These are phyloP conservation scores for Maniola hyperantus DNA, from an alignment of 2,888 invertebrate genomes.

Conservation along the genomic window DNA sequence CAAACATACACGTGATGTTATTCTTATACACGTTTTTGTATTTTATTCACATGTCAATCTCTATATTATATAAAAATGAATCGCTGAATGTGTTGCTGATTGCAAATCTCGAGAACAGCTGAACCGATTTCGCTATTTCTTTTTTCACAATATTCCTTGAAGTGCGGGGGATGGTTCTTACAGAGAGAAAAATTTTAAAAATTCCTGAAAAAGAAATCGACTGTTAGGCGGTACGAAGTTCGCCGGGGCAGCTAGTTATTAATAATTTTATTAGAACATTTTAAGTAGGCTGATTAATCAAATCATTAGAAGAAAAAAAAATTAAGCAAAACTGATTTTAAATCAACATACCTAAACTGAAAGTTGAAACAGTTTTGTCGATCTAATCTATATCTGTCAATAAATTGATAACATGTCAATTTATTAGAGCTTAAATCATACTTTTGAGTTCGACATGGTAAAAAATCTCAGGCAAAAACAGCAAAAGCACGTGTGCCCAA, in stretches of 20 bases:
- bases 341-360: neutral
- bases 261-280: neutral
- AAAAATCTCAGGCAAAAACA: neutral
- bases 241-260: too few relatives aligned
- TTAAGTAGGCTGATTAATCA: neutral
- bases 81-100: too few relatives aligned
- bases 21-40: neutral
- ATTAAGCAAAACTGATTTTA: neutral
- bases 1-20: constrained; percentile 8
- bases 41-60: neutral
- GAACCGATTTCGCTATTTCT: too few relatives aligned
- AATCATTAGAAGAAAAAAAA: neutral
- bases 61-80: too few relatives aligned
- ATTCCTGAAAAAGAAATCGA: too few relatives aligned
- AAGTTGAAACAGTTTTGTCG: neutral
- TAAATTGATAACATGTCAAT: neutral
- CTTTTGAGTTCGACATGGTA: too few relatives aligned
- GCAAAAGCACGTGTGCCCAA: neutral
- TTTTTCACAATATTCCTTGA: too few relatives aligned
- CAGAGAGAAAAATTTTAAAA: too few relatives aligned
- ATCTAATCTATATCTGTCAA: neutral
- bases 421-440: neutral
- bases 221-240: too few relatives aligned
- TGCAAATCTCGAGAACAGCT: too few relatives aligned
- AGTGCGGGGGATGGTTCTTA: too few relatives aligned